Evolutionary conservation across 2,888 invertebrate genomes (phyloP).

Genomic region (Andrena chrysosceles): DNA sequence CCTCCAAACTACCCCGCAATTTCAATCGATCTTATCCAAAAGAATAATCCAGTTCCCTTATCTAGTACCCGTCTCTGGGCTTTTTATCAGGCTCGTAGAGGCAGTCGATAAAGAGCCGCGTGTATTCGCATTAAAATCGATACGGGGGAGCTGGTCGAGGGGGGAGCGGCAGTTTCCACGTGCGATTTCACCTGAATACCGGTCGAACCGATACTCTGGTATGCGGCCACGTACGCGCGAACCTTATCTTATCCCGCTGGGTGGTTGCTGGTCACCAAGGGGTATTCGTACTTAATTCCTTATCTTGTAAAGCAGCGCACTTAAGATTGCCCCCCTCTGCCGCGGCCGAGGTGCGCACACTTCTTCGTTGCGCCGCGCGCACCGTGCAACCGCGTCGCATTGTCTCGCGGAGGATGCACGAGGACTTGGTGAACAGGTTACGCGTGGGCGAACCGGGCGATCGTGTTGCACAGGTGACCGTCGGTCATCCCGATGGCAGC

Average conservation of each 20-base stretch:
- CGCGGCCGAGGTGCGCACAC: constrained; percentile 25
- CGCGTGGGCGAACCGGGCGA: constrained; percentile 76
- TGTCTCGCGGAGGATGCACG: constrained; percentile 60
- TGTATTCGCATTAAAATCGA: constrained; percentile 29
- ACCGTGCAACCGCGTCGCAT: constrained; percentile 65
- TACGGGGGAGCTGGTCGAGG: constrained; percentile 20
- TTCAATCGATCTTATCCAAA: constrained; percentile 39
- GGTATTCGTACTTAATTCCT: constrained; percentile 81
- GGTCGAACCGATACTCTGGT: constrained; percentile 53
- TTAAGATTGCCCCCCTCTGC: constrained; percentile 79
- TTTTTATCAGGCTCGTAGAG: background rate
- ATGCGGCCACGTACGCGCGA: constrained; percentile 59
- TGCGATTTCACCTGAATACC: constrained; percentile 38
- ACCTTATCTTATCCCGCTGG: constrained; percentile 77
- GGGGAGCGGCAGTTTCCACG: constrained; percentile 16
- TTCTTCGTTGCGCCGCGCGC: constrained; percentile 9
- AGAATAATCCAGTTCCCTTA: background rate
- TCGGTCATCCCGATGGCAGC: constrained; percentile 73
- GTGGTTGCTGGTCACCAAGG: constrained; percentile 74
- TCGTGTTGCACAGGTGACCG: constrained; percentile 74
- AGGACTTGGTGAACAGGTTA: constrained; percentile 70
- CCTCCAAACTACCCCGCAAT: constrained; percentile 1
- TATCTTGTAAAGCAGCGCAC: constrained; percentile 83
- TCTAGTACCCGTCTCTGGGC: background rate
- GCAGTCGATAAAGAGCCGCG: background rate